Evolutionary conservation across 1,140 invertebrate species (phyloP), one percentile per base, ranked within the genome.

Genomic region (Diorhabda elongata): DNA sequence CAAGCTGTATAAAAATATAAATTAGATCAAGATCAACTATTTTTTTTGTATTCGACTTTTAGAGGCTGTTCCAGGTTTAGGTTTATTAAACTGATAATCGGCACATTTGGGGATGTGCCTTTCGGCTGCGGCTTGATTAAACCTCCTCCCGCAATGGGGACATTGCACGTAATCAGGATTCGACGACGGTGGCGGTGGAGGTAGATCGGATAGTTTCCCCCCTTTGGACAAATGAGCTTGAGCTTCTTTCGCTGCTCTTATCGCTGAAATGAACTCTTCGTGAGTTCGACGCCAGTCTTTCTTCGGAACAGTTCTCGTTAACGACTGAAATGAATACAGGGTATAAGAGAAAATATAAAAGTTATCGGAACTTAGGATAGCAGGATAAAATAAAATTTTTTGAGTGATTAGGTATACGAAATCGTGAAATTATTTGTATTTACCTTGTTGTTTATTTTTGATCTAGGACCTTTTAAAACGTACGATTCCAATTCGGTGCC

Each of bases 61-160:
- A 42, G 42, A 56, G 3, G 61, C 11, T 2, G 61, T 66, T 11
- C 57, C 63, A 3, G 68, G 63, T 68, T 86, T 87, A n/a, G 88
- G 86, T 79, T 94, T 95, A 80, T 94, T 96, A 79, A 92, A 91
- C 72, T 88, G 82, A 84, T 91, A 94, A 73, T 85, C 88, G 75
- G 89, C 88, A 83, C 97, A 98, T 82, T 94, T 93, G 8, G 96
- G 96, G 76, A 98, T 97, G 82, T 98, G 97, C 58, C 96, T 82
- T 70, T 95, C 92, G 2, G 96, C 97, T 0, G 93, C 95, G 0
- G 83, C 83, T 77, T 91, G 84, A 82, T 91, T 95, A 84, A 98
- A 98, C 41, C 90, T 91, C 9, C 97, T 85, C 7, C 84, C 84
- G 80, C 97, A 98, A 82, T 97, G 91, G 0, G 95, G 95, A 80